Percentiles rank a stretch among this genome's conserved stretches.
Conservation (phyloP, 2,797 vertebrate species). For the Gymnothorax reevesii region DNA sequence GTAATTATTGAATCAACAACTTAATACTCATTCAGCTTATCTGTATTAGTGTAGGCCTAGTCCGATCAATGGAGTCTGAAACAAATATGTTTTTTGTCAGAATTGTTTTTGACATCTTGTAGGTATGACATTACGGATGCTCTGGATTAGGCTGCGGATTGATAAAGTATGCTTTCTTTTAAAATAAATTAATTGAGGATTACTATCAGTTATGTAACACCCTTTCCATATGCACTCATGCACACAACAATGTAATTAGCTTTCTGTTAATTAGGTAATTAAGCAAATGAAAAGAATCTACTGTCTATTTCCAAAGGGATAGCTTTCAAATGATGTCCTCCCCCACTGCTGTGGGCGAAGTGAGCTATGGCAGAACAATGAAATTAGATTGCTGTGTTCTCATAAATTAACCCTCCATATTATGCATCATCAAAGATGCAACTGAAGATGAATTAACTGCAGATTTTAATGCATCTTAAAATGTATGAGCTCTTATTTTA, state of each 20-base stretch:
- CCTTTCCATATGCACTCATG: conserved; percentile 58
- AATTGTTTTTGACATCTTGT: conserved; percentile 56
- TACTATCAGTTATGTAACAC: conserved; percentile 69
- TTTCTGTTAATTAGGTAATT: conserved; percentile 79
- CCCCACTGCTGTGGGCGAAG: conserved; percentile 46
- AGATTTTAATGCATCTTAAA: not conserved
- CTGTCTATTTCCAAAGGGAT: conserved; percentile 63
- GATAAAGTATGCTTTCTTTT: conserved; percentile 56
- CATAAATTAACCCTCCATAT: conserved; percentile 14
- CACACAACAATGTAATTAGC: conserved; percentile 77
- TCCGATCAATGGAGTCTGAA: conserved; percentile 43
- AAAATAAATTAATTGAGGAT: conserved; percentile 73
- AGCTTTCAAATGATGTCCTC: conserved; percentile 53
- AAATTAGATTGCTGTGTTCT: conserved; percentile 32
- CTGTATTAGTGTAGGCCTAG: conserved; percentile 16
- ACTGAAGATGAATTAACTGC: not conserved
- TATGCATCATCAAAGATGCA: conserved; percentile 7
- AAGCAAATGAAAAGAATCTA: conserved; percentile 73
- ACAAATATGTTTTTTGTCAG: conserved; percentile 44
- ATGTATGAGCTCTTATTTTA: not conserved
- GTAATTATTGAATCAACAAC: conserved; percentile 13
- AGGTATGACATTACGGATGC: conserved; percentile 53
- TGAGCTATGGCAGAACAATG: conserved; percentile 42
- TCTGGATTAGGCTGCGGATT: conserved; percentile 60
- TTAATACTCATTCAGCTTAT: conserved; percentile 17